Conservation (phyloP, 2,888 invertebrate genomes). For the Nemurella pictetii region DNA sequence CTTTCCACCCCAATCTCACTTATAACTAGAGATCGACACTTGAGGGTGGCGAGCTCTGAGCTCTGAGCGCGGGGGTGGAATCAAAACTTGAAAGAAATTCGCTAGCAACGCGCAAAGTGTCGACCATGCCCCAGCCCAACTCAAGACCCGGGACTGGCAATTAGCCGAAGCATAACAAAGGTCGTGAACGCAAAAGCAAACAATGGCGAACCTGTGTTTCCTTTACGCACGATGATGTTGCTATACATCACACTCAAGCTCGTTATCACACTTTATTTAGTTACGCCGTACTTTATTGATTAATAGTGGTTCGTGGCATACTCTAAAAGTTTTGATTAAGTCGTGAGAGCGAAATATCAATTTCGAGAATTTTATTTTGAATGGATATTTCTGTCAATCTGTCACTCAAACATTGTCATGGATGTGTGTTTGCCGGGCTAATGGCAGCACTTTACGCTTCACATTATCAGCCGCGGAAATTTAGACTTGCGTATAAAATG, state of each 20-base stretch:
- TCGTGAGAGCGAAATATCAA: not conserved
- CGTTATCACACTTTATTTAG: not conserved
- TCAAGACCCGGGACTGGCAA: not conserved
- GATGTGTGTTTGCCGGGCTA: not conserved
- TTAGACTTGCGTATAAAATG: not conserved
- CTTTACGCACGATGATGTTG: not conserved
- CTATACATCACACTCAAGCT: too few relatives aligned
- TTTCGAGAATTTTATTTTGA: not conserved
- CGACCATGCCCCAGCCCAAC: not conserved
- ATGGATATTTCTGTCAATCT: not conserved
- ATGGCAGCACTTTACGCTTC: not conserved
- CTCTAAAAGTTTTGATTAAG: not conserved
- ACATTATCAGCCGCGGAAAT: not conserved
- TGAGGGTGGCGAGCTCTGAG: not conserved
- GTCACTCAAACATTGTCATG: not conserved
- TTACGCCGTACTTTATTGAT: not conserved
- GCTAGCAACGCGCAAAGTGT: not conserved
- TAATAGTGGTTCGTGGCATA: not conserved
- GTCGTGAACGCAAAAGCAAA: not conserved
- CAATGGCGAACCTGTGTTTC: not conserved
- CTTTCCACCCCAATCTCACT: not conserved
- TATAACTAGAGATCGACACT: not conserved
- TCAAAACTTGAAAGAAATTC: not conserved
- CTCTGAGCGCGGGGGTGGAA: not conserved
- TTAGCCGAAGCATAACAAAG: not conserved